These are phyloP conservation scores for Agrochola macilenta DNA, from an alignment of 2,888 invertebrate species.

Conservation along the genomic window DNA sequence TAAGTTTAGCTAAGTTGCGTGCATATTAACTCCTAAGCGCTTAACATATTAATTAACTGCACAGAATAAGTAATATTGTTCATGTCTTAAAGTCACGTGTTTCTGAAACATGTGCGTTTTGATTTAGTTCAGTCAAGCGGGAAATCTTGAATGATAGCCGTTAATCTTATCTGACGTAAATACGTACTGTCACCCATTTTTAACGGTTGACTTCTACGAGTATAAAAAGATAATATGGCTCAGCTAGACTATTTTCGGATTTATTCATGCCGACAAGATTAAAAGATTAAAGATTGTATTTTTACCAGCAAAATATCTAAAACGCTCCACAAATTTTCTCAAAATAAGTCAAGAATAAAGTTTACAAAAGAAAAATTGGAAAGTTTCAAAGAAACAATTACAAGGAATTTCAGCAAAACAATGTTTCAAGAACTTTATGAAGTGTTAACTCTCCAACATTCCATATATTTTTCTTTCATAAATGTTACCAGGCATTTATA, in stretches of 20 bases:
- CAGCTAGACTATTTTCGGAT: not conserved
- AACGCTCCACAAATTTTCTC: not conserved
- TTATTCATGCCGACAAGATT: not conserved
- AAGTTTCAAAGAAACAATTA: constrained; percentile 31
- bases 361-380: not conserved
- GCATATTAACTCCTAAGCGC: not conserved
- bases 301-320: not conserved
- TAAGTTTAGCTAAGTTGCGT: constrained; percentile 10
- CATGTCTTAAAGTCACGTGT: constrained; percentile 12
- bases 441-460: constrained; percentile 24
- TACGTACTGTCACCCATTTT: not conserved
- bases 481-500: not conserved
- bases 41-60: not conserved
- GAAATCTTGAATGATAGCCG: constrained; percentile 1
- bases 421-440: constrained; percentile 28
- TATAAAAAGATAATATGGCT: constrained; percentile 18
- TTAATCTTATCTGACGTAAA: constrained; percentile 19
- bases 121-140: not conserved
- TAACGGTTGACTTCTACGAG: constrained; percentile 6
- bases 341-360: constrained; percentile 1
- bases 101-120: not conserved
- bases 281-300: not conserved
- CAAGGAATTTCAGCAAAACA: constrained; percentile 40
- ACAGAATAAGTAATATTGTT: not conserved
- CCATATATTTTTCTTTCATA: constrained; percentile 2